phyloP scores from a whole-genome alignment of 1,140 invertebrate genomes.

The Patella vulgata region DNA sequence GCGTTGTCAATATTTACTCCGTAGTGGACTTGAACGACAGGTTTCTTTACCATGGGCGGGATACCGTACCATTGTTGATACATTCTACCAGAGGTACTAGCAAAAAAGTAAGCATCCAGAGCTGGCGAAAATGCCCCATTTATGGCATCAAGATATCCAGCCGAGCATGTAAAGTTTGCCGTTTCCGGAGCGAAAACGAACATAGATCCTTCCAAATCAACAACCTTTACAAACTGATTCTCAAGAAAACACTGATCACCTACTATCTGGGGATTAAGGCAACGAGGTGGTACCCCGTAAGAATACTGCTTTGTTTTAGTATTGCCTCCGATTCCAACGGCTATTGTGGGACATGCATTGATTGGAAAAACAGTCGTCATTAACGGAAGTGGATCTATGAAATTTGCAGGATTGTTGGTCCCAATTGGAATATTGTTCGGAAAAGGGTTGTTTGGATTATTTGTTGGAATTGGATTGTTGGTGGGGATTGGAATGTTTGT shows the following conservation, averaged over 20 bases:
- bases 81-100: constrained; percentile 28
- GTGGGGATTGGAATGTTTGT: too few relatives aligned
- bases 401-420: too few relatives aligned
- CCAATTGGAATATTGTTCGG: too few relatives aligned
- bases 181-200: neutral
- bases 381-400: too few relatives aligned
- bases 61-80: constrained; percentile 30
- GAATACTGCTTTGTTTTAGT: neutral
- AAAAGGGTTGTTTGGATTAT: too few relatives aligned
- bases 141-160: constrained; percentile 11
- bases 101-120: constrained; percentile 37
- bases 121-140: constrained; percentile 41
- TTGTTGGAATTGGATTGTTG: too few relatives aligned
- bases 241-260: neutral
- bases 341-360: neutral
- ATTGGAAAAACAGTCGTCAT: too few relatives aligned
- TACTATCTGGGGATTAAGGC: neutral
- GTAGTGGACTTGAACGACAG: constrained; percentile 40
- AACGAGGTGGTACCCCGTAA: constrained; percentile 9
- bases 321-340: constrained; percentile 10
- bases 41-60: constrained; percentile 8
- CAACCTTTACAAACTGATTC: constrained; percentile 11
- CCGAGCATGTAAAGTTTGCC: constrained; percentile 5
- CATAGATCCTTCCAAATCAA: constrained; percentile 9
- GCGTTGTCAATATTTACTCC: constrained; percentile 23